phyloP scores from a whole-genome alignment of 2,113 vertebrate genomes.

The Forbesichthys agassizii region DNA sequence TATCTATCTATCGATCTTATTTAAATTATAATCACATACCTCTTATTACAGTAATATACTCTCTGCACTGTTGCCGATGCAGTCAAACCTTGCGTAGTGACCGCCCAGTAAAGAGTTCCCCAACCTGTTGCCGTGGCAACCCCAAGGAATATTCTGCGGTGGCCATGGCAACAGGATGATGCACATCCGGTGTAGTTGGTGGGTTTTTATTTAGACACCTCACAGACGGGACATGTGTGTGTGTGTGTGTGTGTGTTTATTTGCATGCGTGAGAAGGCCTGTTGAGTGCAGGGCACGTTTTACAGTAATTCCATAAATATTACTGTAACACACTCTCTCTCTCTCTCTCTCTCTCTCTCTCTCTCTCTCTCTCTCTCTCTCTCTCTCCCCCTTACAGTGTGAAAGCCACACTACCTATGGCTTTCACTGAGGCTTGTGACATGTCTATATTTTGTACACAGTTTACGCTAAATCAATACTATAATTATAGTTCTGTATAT shows the following conservation, averaged over 20 bases:
- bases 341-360: too few relatives aligned
- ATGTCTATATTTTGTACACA: constrained; percentile 30
- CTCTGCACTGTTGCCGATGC: constrained; percentile 18
- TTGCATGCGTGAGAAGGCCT: not conserved
- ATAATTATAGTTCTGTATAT: constrained; percentile 5
- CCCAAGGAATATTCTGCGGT: constrained; percentile 68
- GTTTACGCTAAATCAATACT: constrained; percentile 10
- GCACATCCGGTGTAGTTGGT: constrained; percentile 69
- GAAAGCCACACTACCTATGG: not conserved
- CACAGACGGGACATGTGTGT: constrained; percentile 32
- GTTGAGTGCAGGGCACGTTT: not conserved
- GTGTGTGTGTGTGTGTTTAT: not conserved
- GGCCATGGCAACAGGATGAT: constrained; percentile 78
- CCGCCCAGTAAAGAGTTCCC: constrained; percentile 66
- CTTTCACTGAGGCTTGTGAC: constrained; percentile 19
- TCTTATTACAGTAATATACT: not conserved
- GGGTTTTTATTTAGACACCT: constrained; percentile 72
- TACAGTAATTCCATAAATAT: not conserved
- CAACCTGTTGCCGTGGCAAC: constrained; percentile 80
- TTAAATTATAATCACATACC: constrained; percentile 16
- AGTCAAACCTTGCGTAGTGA: constrained; percentile 56
- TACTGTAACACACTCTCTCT: not conserved
- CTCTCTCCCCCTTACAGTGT: too few relatives aligned
- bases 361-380: too few relatives aligned
- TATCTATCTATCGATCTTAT: not conserved